Base-by-base conservation (phyloP, 2,113 vertebrate species). In the Heteronetta atricapilla region DNA sequence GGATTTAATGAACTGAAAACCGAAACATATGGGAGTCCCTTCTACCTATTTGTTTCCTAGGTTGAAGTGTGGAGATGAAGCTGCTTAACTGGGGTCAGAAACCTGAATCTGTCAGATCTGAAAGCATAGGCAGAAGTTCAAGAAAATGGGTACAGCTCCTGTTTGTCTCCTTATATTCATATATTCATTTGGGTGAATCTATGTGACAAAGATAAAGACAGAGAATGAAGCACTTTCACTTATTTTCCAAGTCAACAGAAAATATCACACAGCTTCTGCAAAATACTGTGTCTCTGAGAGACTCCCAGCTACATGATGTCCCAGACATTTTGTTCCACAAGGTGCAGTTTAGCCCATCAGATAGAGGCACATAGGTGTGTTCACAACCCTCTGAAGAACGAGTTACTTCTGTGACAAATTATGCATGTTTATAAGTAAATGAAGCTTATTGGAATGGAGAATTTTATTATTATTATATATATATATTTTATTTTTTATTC, bases 291-390 rank as follows among this genome's bases (percentile, higher is more conserved):
- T 4, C 33, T 42, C 34, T 46, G 63, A 16, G 72, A 40, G 53
- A 5, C 40, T 82, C 55, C 50, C 53, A 46, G 17, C 52, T 68
- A 59, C 36, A 25, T 2, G 2, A 6, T 2, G 3, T 62, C 74
- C 58, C 55, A 53, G 46, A 5, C 3, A 0, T 52, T 89, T 58
- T 88, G 85, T 59, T 81, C 48, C 52, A 36, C 46, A 74, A 64
- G 64, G 31, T 38, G 20, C 9, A 1, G 0, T 59, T 81, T 64
- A 86, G 69, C 26, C 26, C 48, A 14, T 13, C 55, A 66, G 58
- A n/a, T 0, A 81, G 14, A 56, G 34, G 46, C 33, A 82, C 0
- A 3, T 11, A 25, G 56, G 28, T 0, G 28, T 0, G 0, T 28
- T 42, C 29, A 15, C 19, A 38, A 26, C 18, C 36, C 34, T 83